Evolutionary conservation across 2,113 vertebrate species (phyloP), one percentile per base, ranked within the genome.

Genomic region (Stomatorhinus ivindoensis): DNA sequence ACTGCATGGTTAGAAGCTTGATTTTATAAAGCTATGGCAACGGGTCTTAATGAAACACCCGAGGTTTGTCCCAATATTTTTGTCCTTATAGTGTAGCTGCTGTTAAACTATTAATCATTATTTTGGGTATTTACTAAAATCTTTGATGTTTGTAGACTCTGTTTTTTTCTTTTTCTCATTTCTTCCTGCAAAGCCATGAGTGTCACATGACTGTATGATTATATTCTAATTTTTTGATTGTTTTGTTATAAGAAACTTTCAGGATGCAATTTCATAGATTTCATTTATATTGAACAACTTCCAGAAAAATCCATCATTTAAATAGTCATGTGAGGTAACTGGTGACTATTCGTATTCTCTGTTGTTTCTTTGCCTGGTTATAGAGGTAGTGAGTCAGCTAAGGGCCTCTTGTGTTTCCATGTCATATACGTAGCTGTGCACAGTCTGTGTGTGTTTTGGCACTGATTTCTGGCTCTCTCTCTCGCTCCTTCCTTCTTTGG

Each of bases 361-460:
- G 35, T 88, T n/a, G 6, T 76, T 88, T 27, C 84, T 51, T 46
- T 46, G 58, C 46, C 27, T 10, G 24, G 19, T 44, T 27, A 19
- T 24, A 50, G 65, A 69, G 44, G 87, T 58, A 65, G 58, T 24
- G 35, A 46, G 87, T 35, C 58, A 73, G 55, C 47, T 65, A 61
- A 21, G 61, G 69, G 69, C 46, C 46, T 31, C 39, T 17, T 50
- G 65, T 46, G 46, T 69, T 48, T 51, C 87, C 65, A 47, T 47
- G 55, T n/a, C 82, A 42, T 48, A 51, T 50, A n/a, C n/a, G n/a
- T n/a, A 31, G 48, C n/a, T 47, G 24, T 27, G n/a, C 84, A 9
- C 46, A 42, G 55, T 65, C 35, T 65, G 87, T 80, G 46, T 76
- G 44, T 88, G 65, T 80, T 76, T 48, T 88, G 87, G 65, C 65